Percentiles rank a stretch among this genome's conserved stretches.
These are phyloP conservation scores for Arizona elegans DNA, from an alignment of 2,113 vertebrate genomes.

Conservation along the genomic window DNA sequence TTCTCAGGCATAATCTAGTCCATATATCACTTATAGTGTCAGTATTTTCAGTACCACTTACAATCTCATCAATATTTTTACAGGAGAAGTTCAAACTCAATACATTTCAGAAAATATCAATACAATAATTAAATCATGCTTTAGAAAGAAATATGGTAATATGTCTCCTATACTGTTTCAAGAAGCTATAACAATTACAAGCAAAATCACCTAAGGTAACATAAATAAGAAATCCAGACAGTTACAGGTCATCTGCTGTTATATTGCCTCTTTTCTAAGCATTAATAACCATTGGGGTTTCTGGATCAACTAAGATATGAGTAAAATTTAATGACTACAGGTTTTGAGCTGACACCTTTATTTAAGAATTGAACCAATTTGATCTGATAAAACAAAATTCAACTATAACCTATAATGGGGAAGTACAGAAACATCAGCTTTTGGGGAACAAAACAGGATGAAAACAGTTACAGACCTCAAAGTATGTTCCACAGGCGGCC, in stretches of 20 bases:
- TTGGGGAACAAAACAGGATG: neutral
- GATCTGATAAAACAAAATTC: neutral
- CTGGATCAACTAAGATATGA: neutral
- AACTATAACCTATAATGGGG: neutral
- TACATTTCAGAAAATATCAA: neutral
- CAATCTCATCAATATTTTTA: neutral
- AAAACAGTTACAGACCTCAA: neutral
- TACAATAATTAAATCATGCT: slow-evolving; percentile 20
- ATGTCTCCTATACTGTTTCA: neutral
- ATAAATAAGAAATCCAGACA: neutral
- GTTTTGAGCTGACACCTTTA: neutral
- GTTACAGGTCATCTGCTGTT: neutral
- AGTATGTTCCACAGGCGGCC: neutral
- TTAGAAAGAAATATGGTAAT: neutral
- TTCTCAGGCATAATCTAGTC: neutral
- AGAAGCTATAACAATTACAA: neutral
- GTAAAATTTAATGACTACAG: neutral
- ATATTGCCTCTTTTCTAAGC: neutral
- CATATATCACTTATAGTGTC: neutral
- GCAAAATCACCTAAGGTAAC: neutral
- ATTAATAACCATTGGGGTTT: neutral
- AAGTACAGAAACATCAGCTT: neutral
- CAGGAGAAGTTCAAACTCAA: neutral
- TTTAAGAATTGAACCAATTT: neutral
- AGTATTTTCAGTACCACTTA: neutral